Base-by-base conservation (phyloP, 1,140 invertebrate genomes). In the Caligus rogercresseyi region DNA sequence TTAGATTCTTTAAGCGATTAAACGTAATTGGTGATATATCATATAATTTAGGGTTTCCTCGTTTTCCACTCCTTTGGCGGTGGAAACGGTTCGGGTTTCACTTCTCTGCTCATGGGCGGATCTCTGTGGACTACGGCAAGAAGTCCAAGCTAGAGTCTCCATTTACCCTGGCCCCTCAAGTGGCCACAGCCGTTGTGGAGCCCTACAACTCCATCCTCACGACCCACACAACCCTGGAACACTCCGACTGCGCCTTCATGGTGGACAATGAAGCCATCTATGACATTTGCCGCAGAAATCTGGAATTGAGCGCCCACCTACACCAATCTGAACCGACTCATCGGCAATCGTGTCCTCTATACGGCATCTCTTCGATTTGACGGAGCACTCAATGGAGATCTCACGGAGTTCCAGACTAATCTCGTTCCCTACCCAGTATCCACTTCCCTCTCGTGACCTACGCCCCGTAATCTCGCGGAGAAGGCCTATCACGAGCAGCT, bases 61-160 rank as follows among this genome's bases (percentile, higher is more conserved):
- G 82, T 89, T 57, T 89, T 88, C 76, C 86, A 88, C 73, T 85
- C 82, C 25, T 88, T 88, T 66, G 88, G 87, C 52, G 88, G 88
- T 20, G 85, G 86, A 54, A 89, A 2, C 65, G 87, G 87, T 13
- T 88, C 85, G 18, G 87, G 87, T 1, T 90, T 90, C 73, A 85
- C 85, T 3, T 87, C 87, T 0, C 74, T 90, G 52, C 76, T 90
- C 31, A 90, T 90, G 87, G 86, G 89, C 76, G 85, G 63, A 77
- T 90, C n/a, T 86, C 84, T 19, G 84, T 88, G 0, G 87, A 90
- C 67, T 90, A 87, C 72, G 86, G 86, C 52, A 89, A 90, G 74
- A 89, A 88, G 70, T 85, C 84, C 25, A 90, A 89, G 72, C 76
- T 90, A 43, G 86, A 91, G 73, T 91, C 91, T 72, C 81, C 86